These are phyloP conservation scores for Drosophila putrida DNA, from an alignment of 2,888 invertebrate species.

Conservation along the genomic window DNA sequence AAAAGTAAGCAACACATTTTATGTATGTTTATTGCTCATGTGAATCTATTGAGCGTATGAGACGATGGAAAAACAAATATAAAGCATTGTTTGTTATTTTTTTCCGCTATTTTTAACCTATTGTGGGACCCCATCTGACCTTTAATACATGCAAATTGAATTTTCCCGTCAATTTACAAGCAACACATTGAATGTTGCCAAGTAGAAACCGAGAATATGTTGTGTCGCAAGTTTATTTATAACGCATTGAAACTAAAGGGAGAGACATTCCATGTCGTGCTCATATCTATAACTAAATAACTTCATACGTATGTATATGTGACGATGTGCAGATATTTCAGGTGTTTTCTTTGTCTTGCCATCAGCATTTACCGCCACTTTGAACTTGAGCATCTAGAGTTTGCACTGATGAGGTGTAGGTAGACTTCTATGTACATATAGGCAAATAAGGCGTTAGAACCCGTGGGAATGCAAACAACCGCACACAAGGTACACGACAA, in stretches of 20 bases:
- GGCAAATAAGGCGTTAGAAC: slow-evolving; percentile 55
- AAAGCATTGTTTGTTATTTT: slow-evolving; percentile 10
- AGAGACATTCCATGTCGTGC: slow-evolving; percentile 13
- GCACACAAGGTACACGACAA: slow-evolving; percentile 18
- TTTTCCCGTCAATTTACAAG: neutral
- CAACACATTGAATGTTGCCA: slow-evolving; percentile 2
- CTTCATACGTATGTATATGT: slow-evolving; percentile 1
- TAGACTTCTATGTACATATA: slow-evolving; percentile 12
- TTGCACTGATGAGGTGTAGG: slow-evolving; percentile 1
- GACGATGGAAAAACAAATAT: neutral
- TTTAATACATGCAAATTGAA: slow-evolving; percentile 28
- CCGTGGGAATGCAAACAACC: slow-evolving; percentile 52
- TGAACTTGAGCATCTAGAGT: slow-evolving; percentile 40
- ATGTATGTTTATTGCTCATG: neutral
- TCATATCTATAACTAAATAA: slow-evolving; percentile 51
- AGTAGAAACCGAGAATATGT: neutral
- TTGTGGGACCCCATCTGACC: slow-evolving; percentile 13
- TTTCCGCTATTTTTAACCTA: slow-evolving; percentile 13
- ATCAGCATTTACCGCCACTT: slow-evolving; percentile 37
- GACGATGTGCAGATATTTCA: slow-evolving; percentile 42
- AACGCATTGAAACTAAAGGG: slow-evolving; percentile 26
- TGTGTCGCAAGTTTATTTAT: slow-evolving; percentile 27
- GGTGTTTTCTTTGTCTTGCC: slow-evolving; percentile 27
- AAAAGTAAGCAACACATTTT: slow-evolving; percentile 25
- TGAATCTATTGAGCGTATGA: slow-evolving; percentile 5